A percentile compares a stretch with the other conserved stretches of the same genome.
phyloP scores from a whole-genome alignment of 1,140 invertebrate species.

The Heterodera schachtii region DNA sequence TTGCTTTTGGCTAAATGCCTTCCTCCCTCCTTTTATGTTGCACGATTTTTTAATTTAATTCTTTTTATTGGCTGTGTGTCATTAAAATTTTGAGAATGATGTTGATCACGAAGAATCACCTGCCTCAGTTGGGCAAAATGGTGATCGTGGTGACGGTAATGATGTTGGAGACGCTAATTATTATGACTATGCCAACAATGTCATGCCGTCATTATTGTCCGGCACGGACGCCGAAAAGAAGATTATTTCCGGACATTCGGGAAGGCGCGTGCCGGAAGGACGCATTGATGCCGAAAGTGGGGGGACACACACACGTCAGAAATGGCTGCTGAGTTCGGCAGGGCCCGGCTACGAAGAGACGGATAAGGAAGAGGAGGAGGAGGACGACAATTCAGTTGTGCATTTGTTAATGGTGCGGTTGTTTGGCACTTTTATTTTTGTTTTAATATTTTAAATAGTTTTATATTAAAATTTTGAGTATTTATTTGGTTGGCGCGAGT shows the following conservation, averaged over 20 bases:
- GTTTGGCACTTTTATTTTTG: neutral
- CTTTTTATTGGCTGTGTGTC: too few relatives aligned
- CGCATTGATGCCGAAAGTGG: constrained; percentile 1
- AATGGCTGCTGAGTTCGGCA: neutral
- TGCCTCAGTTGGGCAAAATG: neutral
- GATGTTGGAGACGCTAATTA: neutral
- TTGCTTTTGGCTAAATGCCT: too few relatives aligned
- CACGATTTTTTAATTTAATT: too few relatives aligned
- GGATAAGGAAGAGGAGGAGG: neutral
- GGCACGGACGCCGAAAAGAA: neutral
- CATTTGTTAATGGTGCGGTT: neutral
- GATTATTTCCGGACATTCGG: neutral
- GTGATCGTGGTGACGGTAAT: neutral
- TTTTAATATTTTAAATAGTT: too few relatives aligned
- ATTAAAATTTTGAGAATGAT: constrained; percentile 3
- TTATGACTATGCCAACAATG: neutral
- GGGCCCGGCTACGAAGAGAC: neutral
- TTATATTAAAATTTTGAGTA: too few relatives aligned
- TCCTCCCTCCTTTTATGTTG: too few relatives aligned
- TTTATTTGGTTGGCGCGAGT: too few relatives aligned
- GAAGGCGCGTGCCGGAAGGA: neutral
- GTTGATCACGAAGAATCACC: too few relatives aligned
- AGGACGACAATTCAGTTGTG: neutral
- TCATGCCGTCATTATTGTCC: neutral
- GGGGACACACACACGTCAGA: neutral